Conservation (phyloP, 2,888 invertebrate species). For the Yponomeuta malinellus region DNA sequence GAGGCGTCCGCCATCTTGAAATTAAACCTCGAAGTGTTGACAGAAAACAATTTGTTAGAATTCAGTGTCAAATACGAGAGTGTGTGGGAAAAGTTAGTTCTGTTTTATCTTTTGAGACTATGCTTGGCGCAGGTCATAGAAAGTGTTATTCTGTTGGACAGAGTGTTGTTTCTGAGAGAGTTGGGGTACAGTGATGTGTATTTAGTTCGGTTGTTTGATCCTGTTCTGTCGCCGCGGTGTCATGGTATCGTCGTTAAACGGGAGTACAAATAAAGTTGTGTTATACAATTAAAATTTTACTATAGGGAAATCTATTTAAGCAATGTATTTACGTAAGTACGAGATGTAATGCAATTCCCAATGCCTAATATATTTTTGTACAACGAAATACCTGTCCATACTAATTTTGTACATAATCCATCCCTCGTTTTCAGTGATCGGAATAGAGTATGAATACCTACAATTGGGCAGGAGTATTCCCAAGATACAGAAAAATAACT, state of each 20-base stretch:
- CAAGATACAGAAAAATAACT: no score
- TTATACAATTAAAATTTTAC: no score
- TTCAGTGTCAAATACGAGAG: conserved; percentile 34
- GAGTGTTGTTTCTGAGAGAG: conserved; percentile 85
- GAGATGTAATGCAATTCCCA: no score
- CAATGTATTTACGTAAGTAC: no score
- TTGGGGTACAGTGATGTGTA: conserved; percentile 68
- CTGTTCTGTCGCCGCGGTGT: conserved; percentile 88
- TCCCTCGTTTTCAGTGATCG: no score
- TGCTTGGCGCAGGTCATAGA: conserved; percentile 88
- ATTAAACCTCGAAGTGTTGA: conserved; percentile 61
- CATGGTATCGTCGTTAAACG: conserved; percentile 80
- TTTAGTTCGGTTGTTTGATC: conserved; percentile 88
- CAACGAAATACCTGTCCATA: no score
- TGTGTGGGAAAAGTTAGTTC: conserved; percentile 76
- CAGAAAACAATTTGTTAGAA: conserved; percentile 36
- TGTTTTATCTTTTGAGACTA: conserved; percentile 86
- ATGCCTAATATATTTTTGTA: no score
- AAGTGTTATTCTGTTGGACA: conserved; percentile 87
- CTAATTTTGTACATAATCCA: no score
- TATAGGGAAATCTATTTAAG: no score
- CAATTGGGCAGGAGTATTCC: no score
- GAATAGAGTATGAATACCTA: no score
- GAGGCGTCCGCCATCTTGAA: conserved; percentile 80
- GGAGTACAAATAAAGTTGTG: conserved; percentile 13